Percentiles rank a stretch among this genome's conserved stretches.
Evolutionary conservation across 2,113 vertebrate species (phyloP).

Genomic region (Proteles cristata): DNA sequence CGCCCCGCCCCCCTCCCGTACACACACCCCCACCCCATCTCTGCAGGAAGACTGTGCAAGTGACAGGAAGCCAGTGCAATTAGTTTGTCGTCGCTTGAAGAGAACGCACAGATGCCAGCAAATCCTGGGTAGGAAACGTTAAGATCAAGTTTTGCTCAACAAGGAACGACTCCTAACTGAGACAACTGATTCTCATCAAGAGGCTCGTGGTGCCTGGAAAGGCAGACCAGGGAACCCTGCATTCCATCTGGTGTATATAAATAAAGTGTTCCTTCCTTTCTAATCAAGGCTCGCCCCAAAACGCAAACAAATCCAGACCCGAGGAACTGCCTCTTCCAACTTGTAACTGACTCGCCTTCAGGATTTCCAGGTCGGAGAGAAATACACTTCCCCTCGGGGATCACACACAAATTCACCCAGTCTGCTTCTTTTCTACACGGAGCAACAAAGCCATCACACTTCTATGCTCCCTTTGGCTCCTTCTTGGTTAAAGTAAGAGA

Average conservation of each 20-base stretch:
- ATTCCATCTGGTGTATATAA: neutral
- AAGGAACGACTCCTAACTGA: neutral
- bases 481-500: neutral
- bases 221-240: neutral
- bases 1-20: too few species aligned
- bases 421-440: neutral
- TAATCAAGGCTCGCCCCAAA: neutral
- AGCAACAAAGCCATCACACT: neutral
- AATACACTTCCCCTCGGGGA: neutral
- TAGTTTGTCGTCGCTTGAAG: neutral
- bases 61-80: conserved; percentile 33
- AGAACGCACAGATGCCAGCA: neutral
- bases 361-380: conserved; percentile 27
- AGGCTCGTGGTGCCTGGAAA: neutral
- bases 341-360: neutral
- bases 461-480: neutral
- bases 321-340: neutral
- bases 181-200: conserved; percentile 5
- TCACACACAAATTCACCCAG: neutral
- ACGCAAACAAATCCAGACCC: conserved; percentile 33
- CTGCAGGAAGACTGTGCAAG: neutral
- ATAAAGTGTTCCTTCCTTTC: neutral
- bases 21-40: too few species aligned
- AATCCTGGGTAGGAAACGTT: conserved; percentile 13
- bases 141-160: neutral